Evolutionary conservation across 2,113 vertebrate species (phyloP), one percentile per base, ranked within the genome.

Genomic region (Rhizomys pruinosus): DNA sequence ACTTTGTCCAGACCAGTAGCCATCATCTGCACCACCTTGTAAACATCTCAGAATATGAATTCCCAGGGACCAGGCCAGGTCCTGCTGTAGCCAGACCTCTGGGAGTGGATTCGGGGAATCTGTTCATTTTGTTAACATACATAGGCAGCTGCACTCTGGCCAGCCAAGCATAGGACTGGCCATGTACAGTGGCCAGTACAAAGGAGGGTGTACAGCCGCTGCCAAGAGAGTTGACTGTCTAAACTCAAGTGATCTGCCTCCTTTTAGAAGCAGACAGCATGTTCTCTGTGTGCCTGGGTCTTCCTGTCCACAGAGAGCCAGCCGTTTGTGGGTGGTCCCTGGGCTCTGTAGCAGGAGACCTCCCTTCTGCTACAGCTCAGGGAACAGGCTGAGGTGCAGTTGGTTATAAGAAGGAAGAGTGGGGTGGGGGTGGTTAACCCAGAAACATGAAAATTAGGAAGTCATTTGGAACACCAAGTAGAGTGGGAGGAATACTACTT

Each of bases 271-370:
- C 61, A 96, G 68, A 93, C 89, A 68, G 61, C 76, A 93, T 93
- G 96, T 93, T 95, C 96, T 88, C 57, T 92, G 39, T 55, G 68
- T 64, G 78, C 90, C 44, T 87, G 86, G 90, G 95, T 85, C 96
- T 82, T 95, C 96, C 90, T 95, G 95, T 95, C 93, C 95, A 90
- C 82, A 87, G 90, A 82, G 88, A 96, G 91, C 92, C 94, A 52
- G 77, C 92, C 69, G 87, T 52, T 94, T 97, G 97, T 97, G 96
- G 97, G 96, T 97, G 96, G 97, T 97, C 97, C 96, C 81, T 71
- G 95, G 77, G 27, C 66, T 68, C 66, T 11, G 95, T 73, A 23
- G 34, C 81, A 95, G 95, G 96, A 97, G 94, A 84, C 57, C 87
- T 97, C 94, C 95, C 91, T 97, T 96, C 95, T 97, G 97, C 91